Evolutionary conservation across 2,113 vertebrate genomes (phyloP), one percentile per base, ranked within the genome.

Genomic region (Dendropsophus ebraccatus): DNA sequence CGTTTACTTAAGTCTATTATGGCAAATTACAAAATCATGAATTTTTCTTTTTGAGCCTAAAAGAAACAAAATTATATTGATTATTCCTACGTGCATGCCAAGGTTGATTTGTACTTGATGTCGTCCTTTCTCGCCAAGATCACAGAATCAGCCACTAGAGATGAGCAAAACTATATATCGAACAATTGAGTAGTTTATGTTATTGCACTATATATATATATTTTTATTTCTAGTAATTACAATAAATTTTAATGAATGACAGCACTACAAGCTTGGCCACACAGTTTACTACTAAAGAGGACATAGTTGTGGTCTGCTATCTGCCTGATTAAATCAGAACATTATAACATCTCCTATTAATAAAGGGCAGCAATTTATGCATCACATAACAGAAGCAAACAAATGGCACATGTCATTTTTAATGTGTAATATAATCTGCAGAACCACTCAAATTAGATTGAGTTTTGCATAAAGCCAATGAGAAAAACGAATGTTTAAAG

Each of bases 331-430:
- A 35, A 67, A 78, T 78, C 37, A 60, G 50, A 25, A 80, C 62
- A 60, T 73, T 28, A 81, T 70, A 52, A 81, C 47, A 80, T 86
- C 37, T 62, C 30, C 84, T 86, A 86, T 81, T 86, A 81, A 86
- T 86, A 70, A 54, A 73, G 84, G 84, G 50, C 84, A 86, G 77
- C 73, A 58, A 72, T 81, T 80, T 80, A 77, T 86, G 84, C 76
- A 81, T 86, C 76, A 45, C 23, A 81, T 80, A 81, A 60, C 50
- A 80, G 76, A 86, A 72, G 75, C 23, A 19, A 16, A 50, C 84
- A 86, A 86, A 86, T 86, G 84, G 67, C 76, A 86, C 76, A 86
- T 85, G 84, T 86, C 84, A 86, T 60, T 86, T 84, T 78, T 86
- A 86, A 86, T 86, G 77, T 80, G 76, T 81, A 86, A 70, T 67